phyloP scores from a whole-genome alignment of 2,113 vertebrate species.

The Vidua chalybeata region DNA sequence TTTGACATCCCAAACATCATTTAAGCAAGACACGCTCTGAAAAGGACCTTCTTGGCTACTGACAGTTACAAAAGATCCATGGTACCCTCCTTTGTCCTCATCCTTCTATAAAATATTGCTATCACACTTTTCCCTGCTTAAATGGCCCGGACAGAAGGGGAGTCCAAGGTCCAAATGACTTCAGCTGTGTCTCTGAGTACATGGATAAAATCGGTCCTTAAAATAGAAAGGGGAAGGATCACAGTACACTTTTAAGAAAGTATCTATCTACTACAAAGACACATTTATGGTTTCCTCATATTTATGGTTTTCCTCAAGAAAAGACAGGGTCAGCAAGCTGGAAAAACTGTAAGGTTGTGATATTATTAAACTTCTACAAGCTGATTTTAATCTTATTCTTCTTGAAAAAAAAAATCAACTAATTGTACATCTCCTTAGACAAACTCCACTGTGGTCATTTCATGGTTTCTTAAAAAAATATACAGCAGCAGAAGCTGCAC shows the following conservation, averaged over 20 bases:
- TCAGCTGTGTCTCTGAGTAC: slow-evolving; percentile 16
- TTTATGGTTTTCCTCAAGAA: slow-evolving; percentile 48
- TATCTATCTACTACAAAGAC: not conserved
- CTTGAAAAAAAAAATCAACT: slow-evolving; percentile 2
- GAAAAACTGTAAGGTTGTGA: not conserved
- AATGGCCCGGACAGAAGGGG: slow-evolving; percentile 28
- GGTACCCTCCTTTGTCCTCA: slow-evolving; percentile 1
- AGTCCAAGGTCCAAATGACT: slow-evolving; percentile 48
- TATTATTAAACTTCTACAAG: not conserved
- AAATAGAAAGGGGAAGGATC: slow-evolving; percentile 53
- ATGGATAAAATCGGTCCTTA: slow-evolving; percentile 17
- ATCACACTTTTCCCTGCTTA: not conserved
- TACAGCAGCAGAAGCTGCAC: slow-evolving; percentile 14
- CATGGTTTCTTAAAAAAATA: slow-evolving; percentile 16
- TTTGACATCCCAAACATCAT: slow-evolving; percentile 10
- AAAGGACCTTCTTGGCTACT: not conserved
- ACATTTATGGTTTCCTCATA: slow-evolving; percentile 46
- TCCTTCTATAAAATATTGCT: slow-evolving; percentile 33
- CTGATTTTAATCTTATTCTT: not conserved
- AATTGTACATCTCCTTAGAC: slow-evolving; percentile 6
- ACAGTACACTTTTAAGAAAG: not conserved
- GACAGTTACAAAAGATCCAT: not conserved
- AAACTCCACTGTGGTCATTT: not conserved
- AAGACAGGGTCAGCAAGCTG: not conserved
- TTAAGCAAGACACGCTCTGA: not conserved